Conservation (phyloP, 2,888 invertebrate genomes). For the Argyresthia albistria region DNA sequence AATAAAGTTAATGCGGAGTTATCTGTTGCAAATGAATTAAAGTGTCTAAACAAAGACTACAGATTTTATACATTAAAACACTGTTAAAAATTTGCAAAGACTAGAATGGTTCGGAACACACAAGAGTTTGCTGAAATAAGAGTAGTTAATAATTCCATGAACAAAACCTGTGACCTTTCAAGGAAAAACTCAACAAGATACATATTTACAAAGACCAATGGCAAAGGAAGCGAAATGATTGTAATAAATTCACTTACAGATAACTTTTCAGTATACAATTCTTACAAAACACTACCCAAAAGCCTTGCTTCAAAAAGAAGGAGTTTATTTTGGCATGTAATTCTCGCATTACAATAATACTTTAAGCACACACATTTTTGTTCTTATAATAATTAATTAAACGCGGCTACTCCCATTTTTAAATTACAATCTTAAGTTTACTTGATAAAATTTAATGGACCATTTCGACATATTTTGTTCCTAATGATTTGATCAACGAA, state of each 20-base stretch:
- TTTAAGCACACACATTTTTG: conserved; percentile 33
- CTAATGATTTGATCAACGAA: conserved; percentile 49
- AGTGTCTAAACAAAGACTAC: not conserved
- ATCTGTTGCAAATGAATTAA: not conserved
- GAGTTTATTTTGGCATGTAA: conserved; percentile 15
- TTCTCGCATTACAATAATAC: conserved; percentile 26
- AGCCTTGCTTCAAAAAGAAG: conserved; percentile 3
- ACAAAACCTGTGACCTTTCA: conserved; percentile 33
- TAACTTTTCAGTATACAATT: not conserved
- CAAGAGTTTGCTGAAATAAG: conserved; percentile 15
- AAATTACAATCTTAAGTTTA: conserved; percentile 42
- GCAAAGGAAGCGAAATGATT: conserved; percentile 20
- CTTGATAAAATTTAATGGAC: conserved; percentile 62
- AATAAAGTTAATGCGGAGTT: not conserved
- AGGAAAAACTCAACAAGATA: conserved; percentile 25
- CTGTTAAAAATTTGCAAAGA: conserved; percentile 38
- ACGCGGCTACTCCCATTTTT: conserved; percentile 26
- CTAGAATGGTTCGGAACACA: conserved; percentile 55
- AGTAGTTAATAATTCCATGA: conserved; percentile 16
- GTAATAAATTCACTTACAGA: not conserved
- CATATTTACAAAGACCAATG: conserved; percentile 58
- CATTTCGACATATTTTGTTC: conserved; percentile 50
- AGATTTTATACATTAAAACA: conserved; percentile 4
- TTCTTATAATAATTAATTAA: conserved; percentile 34
- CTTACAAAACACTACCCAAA: conserved; percentile 1